Base-by-base conservation (phyloP, 1,140 invertebrate species). In the Melanaphis sacchari region DNA sequence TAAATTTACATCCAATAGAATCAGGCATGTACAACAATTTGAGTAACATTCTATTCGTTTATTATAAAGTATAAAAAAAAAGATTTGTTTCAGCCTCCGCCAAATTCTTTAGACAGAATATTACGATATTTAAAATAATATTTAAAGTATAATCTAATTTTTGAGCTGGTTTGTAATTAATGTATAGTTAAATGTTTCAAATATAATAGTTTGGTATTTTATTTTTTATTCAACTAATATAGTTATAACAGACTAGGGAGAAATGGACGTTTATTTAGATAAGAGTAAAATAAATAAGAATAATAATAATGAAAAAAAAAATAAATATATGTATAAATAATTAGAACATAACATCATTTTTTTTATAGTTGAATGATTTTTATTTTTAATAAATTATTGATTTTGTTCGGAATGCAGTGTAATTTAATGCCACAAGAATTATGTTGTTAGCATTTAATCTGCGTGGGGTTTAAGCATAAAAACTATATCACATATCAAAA, bases 41-140 rank as follows among this genome's bases (percentile, higher is more conserved):
- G 15, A 82, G n/a, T 88, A 88, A 88, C 43, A 88, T 43, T 49
- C 85, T 88, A 88, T 88, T 88, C 85, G 85, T 88, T 88, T 49
- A 88, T 88, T 88, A 49, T 88, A 49, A 46, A 88, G n/a, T 87
- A 43, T 41, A 49, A 36, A 38, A 88, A 87, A 89, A 89, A 52
- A 89, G 43, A 54, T 88, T 88, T 88, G 21, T 22, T 88, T 88
- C 31, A n/a, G 43, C 43, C 26, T 88, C 7, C n/a, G 85, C 43
- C 85, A 36, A 85, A 54, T 43, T 38, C 9, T 31, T 85, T 54
- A 40, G 88, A 90, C 88, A 54, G 49, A 90, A 90, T 54, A 52
- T 90, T 41, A 90, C 11, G 24, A 54, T 40, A 26, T 54, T 90
- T 54, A 54, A 90, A 90, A 90, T 59, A 40, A 40, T 59, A 90